phyloP scores from a whole-genome alignment of 2,888 invertebrate species.

The Hartigia nigra region DNA sequence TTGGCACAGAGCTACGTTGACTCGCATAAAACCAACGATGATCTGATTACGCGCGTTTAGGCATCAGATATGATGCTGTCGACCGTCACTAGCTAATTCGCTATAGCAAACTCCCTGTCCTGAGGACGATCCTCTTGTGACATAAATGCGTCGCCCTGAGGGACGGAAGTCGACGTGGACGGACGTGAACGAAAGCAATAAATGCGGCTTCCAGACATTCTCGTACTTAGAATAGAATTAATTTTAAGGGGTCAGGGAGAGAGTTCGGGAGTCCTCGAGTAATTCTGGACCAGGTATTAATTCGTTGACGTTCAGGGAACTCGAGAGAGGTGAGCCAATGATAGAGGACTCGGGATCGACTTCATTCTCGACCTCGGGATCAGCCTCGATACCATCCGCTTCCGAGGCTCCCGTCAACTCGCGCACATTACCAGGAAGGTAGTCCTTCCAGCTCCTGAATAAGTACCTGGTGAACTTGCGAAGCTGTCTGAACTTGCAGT shows the following conservation, averaged over 20 bases:
- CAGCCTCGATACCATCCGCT: conserved; percentile 41
- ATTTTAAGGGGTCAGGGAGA: conserved; percentile 43
- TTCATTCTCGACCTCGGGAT: conserved; percentile 45
- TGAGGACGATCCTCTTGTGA: neutral
- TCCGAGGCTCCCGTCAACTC: conserved; percentile 50
- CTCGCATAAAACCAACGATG: neutral
- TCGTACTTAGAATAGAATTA: neutral
- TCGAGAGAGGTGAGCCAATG: conserved; percentile 31
- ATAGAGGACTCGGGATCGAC: conserved; percentile 26
- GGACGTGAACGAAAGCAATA: conserved; percentile 5
- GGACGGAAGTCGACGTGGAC: conserved; percentile 6
- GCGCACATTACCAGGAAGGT: conserved; percentile 81
- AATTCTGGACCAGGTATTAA: conserved; percentile 13
- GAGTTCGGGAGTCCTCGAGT: conserved; percentile 52
- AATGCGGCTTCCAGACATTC: conserved; percentile 2
- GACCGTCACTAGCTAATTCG: neutral
- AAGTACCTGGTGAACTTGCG: conserved; percentile 91
- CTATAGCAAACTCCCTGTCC: neutral
- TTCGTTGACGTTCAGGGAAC: conserved; percentile 34
- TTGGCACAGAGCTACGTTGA: conserved; percentile 54
- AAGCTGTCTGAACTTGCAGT: conserved; percentile 91
- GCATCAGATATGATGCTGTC: neutral
- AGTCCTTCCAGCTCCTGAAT: conserved; percentile 94
- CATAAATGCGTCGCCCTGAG: neutral
- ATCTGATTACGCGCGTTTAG: neutral